phyloP scores from a whole-genome alignment of 2,888 invertebrate species.

The Zaprionus lineosus region DNA sequence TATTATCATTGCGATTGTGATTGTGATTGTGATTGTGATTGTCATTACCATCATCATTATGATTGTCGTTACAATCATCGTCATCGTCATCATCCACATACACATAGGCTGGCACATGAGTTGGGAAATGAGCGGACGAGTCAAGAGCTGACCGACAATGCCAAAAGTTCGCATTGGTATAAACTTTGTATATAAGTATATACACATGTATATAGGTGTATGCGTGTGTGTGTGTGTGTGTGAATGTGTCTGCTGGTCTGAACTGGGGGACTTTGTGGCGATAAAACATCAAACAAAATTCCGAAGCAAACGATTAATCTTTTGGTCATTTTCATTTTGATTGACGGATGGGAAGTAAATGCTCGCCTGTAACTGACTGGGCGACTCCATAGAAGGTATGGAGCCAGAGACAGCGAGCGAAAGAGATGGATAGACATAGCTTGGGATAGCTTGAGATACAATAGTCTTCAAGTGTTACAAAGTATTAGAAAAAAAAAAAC shows the following conservation, averaged over 20 bases:
- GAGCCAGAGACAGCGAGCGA: neutral
- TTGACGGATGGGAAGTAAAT: conserved; percentile 81
- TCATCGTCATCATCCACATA: conserved; percentile 9
- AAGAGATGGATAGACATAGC: too few relatives aligned
- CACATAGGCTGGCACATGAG: conserved; percentile 43
- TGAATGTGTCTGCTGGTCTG: conserved; percentile 20
- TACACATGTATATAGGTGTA: conserved; percentile 1
- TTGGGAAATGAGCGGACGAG: conserved; percentile 46
- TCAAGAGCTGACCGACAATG: conserved; percentile 50
- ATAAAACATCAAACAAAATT: conserved; percentile 81
- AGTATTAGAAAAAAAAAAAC: too few relatives aligned
- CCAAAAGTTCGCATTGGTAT: conserved; percentile 54
- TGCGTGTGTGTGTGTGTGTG: conserved; percentile 19
- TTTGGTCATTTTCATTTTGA: conserved; percentile 82
- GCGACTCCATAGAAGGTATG: conserved; percentile 10
- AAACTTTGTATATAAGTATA: conserved; percentile 26
- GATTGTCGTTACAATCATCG: conserved; percentile 25
- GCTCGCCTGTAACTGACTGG: conserved; percentile 49
- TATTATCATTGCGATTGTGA: conserved; percentile 18
- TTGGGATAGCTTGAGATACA: too few relatives aligned
- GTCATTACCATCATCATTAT: conserved; percentile 10
- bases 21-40: neutral
- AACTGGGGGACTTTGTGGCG: conserved; percentile 65
- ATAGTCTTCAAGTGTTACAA: conserved; percentile 42
- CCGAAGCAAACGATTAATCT: conserved; percentile 82